Evolutionary conservation across 2,797 vertebrate species (phyloP).

Genomic region (Rhabdophis nuchalis): DNA sequence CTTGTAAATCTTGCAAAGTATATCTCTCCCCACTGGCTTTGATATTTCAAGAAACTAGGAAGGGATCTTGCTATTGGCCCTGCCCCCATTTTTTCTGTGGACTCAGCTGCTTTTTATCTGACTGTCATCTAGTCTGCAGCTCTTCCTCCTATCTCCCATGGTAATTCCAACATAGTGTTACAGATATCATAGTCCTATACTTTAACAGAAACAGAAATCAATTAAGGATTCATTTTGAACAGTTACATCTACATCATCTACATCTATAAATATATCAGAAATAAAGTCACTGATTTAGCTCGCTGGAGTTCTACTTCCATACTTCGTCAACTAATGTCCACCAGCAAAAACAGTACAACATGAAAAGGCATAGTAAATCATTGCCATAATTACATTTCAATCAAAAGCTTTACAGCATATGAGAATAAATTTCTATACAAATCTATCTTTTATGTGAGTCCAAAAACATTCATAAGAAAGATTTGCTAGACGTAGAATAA

Average conservation of each 20-base stretch:
- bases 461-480: neutral
- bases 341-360: neutral
- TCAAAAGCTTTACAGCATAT: neutral
- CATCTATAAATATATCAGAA: neutral
- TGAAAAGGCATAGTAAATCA: fast-evolving
- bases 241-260: neutral
- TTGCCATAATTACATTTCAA: neutral
- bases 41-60: neutral
- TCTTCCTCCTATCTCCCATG: neutral
- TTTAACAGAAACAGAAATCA: neutral
- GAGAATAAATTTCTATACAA: neutral
- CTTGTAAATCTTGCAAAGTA: neutral
- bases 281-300: neutral
- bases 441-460: neutral
- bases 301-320: neutral
- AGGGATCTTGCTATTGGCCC: neutral
- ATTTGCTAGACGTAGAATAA: neutral
- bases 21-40: neutral
- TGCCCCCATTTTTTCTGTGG: neutral
- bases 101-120: neutral
- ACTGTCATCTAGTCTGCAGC: neutral
- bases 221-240: neutral
- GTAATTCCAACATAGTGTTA: neutral
- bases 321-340: neutral
- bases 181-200: neutral